These are phyloP conservation scores for Nomada goodeniana DNA, from an alignment of 2,888 invertebrate species.

Conservation along the genomic window DNA sequence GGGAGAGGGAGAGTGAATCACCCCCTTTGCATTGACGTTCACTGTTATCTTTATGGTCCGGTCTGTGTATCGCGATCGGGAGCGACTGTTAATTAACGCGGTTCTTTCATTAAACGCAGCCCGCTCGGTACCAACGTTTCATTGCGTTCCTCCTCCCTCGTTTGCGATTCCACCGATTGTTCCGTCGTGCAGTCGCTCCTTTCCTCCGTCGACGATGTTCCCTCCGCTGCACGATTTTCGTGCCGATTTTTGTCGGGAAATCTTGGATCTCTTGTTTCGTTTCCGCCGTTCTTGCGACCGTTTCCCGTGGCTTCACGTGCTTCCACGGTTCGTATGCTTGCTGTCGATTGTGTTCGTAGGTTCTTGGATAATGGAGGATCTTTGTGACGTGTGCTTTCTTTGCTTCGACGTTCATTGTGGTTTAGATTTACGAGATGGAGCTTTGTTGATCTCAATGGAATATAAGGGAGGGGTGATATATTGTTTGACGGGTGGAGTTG, in stretches of 20 bases:
- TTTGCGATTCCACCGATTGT: conserved; percentile 16
- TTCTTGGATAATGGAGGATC: no score
- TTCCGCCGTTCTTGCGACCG: no score
- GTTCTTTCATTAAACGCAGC: conserved; percentile 68
- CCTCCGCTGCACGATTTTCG: conserved; percentile 2
- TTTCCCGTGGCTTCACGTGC: no score
- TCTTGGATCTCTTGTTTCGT: conserved; percentile 34
- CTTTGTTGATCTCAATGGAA: no score
- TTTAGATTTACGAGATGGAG: no score
- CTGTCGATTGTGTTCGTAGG: no score
- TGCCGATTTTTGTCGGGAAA: conserved; percentile 9
- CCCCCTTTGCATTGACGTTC: conserved; percentile 58
- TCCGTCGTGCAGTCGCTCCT: conserved; percentile 9
- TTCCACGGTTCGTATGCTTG: no score
- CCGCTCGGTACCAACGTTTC: conserved; percentile 18
- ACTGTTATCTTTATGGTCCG: conserved; percentile 80
- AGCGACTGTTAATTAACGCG: conserved; percentile 76
- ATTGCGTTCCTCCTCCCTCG: neutral
- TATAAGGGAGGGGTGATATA: no score
- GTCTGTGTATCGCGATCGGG: conserved; percentile 74
- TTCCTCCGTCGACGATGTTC: neutral
- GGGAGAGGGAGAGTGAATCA: conserved; percentile 13
- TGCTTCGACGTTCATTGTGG: no score
- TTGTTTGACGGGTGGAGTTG: no score
- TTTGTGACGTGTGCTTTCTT: no score